Base-by-base conservation (phyloP, 2,888 invertebrate genomes). In the Phasia obesa region DNA sequence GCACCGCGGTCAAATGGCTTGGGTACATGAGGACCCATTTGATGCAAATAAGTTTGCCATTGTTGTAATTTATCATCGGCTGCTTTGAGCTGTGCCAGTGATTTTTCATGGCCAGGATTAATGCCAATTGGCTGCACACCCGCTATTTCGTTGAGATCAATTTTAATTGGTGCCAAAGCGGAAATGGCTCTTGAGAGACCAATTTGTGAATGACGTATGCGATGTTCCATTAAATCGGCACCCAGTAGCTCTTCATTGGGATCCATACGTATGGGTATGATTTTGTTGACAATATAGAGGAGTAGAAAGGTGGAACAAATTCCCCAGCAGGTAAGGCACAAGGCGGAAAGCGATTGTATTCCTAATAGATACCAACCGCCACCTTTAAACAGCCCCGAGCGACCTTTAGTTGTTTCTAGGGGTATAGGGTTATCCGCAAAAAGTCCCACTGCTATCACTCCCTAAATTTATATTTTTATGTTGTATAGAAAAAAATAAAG, bases 311-410 rank as follows among this genome's bases (percentile, higher is more conserved):
- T 96, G 1, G 94, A 93, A 11, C 92, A 87, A 60, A 94, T 93
- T 4, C 96, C 96, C 98, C 98, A 98, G 23, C 92, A 88, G 44
- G 92, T 89, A 9, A 98, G 93, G 85, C 95, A 95, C 0, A 97
- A 81, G 0, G 93, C 95, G 0, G 96, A 94, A 15, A 98, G 91
- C 0, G 93, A 88, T 90, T 98, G 98, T 1, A 98, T 93, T 0
- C 97, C 97, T 0, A 98, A 92, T 15, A 98, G 92, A 88, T 97
- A 95, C 94, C 96, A 96, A 38, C 97, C 97, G 21, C 98, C 98
- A 31, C 97, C 96, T 92, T 96, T 95, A 81, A 96, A 93, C 0
- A 96, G 88, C 15, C 96, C 96, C 23, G 93, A 94, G 86, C 96
- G 93, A 13, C 96, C 96, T 71, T 93, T 94, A 0, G 97, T 98